Conservation (phyloP, 2,797 vertebrate genomes). For the Podargus strigoides region DNA sequence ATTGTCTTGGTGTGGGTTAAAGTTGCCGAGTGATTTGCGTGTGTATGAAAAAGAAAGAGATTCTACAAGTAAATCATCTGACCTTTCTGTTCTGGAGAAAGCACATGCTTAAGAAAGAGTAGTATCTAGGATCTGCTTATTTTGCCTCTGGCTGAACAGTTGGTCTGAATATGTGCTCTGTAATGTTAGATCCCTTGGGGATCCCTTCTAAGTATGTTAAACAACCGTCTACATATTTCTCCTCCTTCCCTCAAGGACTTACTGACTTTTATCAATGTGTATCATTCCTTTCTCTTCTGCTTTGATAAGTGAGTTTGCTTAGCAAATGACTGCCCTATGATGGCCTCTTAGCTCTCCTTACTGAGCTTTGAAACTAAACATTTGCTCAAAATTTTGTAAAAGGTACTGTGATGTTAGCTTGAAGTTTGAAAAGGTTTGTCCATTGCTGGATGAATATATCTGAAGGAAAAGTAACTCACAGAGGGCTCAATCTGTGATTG, state of each 20-base stretch:
- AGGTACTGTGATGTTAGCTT: background rate
- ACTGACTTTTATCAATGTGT: background rate
- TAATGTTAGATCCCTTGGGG: background rate
- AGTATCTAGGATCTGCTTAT: background rate
- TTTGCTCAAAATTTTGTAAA: background rate
- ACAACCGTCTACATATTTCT: background rate
- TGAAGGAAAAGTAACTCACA: background rate
- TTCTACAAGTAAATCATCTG: background rate
- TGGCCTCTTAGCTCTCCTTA: background rate
- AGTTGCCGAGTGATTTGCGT: background rate
- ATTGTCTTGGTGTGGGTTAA: background rate
- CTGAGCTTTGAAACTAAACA: background rate
- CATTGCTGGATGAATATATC: background rate
- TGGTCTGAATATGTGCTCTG: background rate
- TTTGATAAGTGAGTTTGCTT: constrained; percentile 35
- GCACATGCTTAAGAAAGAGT: background rate
- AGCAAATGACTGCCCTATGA: background rate
- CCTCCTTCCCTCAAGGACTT: background rate
- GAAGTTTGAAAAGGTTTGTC: background rate
- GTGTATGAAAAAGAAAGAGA: background rate
- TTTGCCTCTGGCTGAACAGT: background rate
- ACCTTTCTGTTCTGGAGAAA: background rate
- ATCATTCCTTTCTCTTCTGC: background rate
- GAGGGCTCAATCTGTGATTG: background rate
- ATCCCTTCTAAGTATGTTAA: background rate